A percentile compares a stretch with the other conserved stretches of the same genome.
phyloP scores from a whole-genome alignment of 2,888 invertebrate species.

The Lasioglossum figueresi region DNA sequence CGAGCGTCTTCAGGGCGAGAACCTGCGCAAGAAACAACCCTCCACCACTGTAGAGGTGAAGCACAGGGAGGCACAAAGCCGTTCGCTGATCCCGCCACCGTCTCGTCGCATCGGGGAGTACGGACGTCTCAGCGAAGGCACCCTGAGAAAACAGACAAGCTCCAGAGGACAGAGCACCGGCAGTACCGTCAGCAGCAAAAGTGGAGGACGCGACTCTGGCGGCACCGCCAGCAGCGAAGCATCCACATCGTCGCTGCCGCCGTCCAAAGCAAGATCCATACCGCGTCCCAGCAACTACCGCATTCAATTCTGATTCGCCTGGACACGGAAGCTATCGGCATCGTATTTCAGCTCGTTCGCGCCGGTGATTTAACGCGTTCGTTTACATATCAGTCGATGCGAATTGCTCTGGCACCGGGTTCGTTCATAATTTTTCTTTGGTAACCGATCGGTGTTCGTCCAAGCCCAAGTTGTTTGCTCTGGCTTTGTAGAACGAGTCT shows the following conservation, averaged over 20 bases:
- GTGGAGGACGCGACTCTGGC: conserved; percentile 85
- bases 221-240: conserved; percentile 86
- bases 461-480: not conserved
- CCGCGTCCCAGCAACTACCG: conserved; percentile 89
- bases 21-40: conserved; percentile 83
- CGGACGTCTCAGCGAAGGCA: conserved; percentile 85
- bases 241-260: conserved; percentile 86
- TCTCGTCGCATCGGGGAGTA: conserved; percentile 86
- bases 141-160: conserved; percentile 73
- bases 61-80: conserved; percentile 84
- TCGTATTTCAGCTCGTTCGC: not conserved
- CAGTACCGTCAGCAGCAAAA: conserved; percentile 83
- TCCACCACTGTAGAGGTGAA: conserved; percentile 76
- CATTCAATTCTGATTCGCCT: conserved; percentile 87
- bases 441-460: not conserved
- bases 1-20: conserved; percentile 86
- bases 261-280: conserved; percentile 87
- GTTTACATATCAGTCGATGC: conserved; percentile 8
- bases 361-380: not conserved
- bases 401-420: not conserved
- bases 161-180: conserved; percentile 80
- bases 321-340: not conserved
- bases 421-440: not conserved
- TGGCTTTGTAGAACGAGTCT: too few species aligned
- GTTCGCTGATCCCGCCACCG: conserved; percentile 85